Evolutionary conservation across 2,888 invertebrate genomes (phyloP), one percentile per base, ranked within the genome.

Genomic region (Spisula subtruncata): DNA sequence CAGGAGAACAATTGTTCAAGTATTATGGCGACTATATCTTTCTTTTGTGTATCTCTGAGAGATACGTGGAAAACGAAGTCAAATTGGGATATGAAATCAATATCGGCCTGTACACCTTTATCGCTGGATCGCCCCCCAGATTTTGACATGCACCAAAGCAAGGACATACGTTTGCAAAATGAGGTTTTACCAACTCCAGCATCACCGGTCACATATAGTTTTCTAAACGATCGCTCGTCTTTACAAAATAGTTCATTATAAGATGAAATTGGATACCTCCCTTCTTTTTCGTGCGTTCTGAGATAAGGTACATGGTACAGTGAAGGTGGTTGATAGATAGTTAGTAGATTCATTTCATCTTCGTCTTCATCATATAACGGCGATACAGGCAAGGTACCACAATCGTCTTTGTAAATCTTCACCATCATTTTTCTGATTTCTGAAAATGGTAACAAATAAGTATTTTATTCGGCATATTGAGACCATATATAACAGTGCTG

Each of bases 21-120:
- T 14, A 75, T 75, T 18, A 75, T 75, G 0, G 16, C 20, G 16
- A 32, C 35, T 1, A 75, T 16, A 32, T 35, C 29, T 35, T 75
- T 16, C 12, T 16, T 29, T 16, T 32, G 18, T 25, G 75, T 75
- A 2, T 32, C 75, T 75, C 75, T 5, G 1, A 75, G 35, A 8
- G 75, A 75, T 32, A 75, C 35, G 32, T 75, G 32, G 25, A 75
- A 75, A 35, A 75, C 75, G 32, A 75, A 75, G 18, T 75, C 35
- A 75, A 75, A 75, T 35, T 5, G 5, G n/a, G n/a, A 14, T 35
- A 75, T 75, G 25, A 75, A 75, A 75, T 75, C 75, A 75, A 75
- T 35, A 18, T 75, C 75, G 0, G 32, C 18, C 18, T 75, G 75
- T 10, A 75, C 16, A 32, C 14, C 16, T 32, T 12, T 5, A 75